These are phyloP conservation scores for Drosophila anomelani DNA, from an alignment of 2,888 invertebrate species.

Conservation along the genomic window DNA sequence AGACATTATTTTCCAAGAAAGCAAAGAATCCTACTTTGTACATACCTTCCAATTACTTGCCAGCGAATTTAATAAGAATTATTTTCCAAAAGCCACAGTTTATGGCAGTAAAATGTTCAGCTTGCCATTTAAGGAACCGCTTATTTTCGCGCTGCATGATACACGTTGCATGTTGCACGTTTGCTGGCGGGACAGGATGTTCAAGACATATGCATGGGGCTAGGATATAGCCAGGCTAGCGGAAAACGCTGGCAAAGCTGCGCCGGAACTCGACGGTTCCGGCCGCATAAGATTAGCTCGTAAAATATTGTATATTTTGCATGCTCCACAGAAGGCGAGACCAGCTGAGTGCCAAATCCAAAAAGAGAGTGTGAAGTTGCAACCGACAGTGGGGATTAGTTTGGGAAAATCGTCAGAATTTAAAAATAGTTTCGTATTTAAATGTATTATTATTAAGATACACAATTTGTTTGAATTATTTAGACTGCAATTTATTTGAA, in stretches of 20 bases:
- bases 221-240: conserved; percentile 36
- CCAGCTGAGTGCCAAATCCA: conserved; percentile 56
- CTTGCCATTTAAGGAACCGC: conserved; percentile 12
- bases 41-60: conserved; percentile 43
- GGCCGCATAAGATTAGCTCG: conserved; percentile 70
- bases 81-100: conserved; percentile 35
- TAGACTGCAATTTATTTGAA: background rate
- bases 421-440: too few relatives aligned
- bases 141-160: conserved; percentile 4
- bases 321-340: conserved; percentile 50
- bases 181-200: conserved; percentile 43
- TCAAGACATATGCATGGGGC: conserved; percentile 62
- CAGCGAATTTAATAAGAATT: conserved; percentile 56
- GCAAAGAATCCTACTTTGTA: background rate
- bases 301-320: conserved; percentile 67
- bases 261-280: conserved; percentile 70
- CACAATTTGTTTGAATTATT: background rate
- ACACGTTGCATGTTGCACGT: conserved; percentile 38
- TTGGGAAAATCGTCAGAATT: background rate
- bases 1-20: background rate
- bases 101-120: conserved; percentile 21
- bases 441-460: too few relatives aligned
- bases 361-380: conserved; percentile 53
- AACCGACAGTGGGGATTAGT: conserved; percentile 45
- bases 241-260: conserved; percentile 73